Conservation (phyloP, 2,113 vertebrate species). For the Muntiacus reevesi region DNA sequence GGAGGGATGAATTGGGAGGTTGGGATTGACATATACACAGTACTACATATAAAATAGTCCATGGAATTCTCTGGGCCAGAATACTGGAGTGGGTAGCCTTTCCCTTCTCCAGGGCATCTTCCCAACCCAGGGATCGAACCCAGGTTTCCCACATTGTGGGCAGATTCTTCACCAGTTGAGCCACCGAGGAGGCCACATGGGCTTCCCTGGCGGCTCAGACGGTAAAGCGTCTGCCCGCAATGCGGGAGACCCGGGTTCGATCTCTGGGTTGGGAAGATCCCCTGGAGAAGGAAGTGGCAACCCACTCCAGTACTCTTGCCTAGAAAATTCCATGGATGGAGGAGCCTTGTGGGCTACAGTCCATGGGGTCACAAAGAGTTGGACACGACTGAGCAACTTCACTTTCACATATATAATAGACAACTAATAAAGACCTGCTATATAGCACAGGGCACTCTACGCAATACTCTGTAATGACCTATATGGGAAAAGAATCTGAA, state of each 20-base stretch:
- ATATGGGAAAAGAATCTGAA: not conserved
- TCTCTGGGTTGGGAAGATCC: not conserved
- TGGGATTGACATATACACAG: not conserved
- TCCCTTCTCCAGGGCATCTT: not conserved
- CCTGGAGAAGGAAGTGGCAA: not conserved
- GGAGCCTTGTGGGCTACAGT: not conserved
- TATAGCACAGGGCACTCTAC: not conserved
- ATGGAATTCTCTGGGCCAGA: not conserved
- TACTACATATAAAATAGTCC: not conserved
- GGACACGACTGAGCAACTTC: not conserved
- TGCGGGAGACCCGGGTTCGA: rapidly evolving
- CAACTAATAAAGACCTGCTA: not conserved
- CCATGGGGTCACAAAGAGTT: not conserved
- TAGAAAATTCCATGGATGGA: not conserved
- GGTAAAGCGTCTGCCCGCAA: rapidly evolving
- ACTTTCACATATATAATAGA: not conserved
- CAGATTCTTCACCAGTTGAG: not conserved
- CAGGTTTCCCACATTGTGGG: not conserved
- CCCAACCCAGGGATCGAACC: not conserved
- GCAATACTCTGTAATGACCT: not conserved
- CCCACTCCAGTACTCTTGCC: not conserved
- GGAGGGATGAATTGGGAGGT: not conserved
- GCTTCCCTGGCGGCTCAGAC: not conserved
- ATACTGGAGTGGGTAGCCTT: not conserved
- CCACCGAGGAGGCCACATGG: not conserved